Evolutionary conservation across 2,113 vertebrate species (phyloP).

Genomic region (Lanius ludovicianus): DNA sequence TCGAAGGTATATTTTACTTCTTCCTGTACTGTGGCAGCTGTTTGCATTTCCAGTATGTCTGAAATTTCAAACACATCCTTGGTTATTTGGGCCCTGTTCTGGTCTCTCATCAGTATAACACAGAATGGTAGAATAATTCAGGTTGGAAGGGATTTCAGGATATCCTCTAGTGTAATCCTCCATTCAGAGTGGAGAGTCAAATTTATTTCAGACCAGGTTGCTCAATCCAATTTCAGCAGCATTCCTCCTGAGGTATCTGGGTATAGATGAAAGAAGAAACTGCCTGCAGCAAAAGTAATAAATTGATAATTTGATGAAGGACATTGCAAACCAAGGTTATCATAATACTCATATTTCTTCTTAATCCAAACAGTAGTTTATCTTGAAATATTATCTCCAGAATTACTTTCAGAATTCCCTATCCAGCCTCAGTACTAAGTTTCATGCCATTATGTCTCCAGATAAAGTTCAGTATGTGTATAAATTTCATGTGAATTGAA

Average conservation of each 20-base stretch:
- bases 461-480: background rate
- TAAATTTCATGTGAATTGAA: background rate
- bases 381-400: background rate
- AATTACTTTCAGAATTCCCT: conserved; percentile 8
- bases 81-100: background rate
- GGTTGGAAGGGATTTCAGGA: background rate
- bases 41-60: background rate
- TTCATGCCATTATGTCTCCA: background rate
- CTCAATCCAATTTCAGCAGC: background rate
- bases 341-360: background rate
- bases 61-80: background rate
- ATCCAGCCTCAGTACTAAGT: background rate
- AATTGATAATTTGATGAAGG: background rate
- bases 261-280: background rate
- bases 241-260: background rate
- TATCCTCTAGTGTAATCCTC: background rate
- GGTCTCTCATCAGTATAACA: background rate
- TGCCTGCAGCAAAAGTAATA: background rate
- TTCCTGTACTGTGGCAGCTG: background rate
- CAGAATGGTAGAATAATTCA: background rate
- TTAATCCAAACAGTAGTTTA: background rate
- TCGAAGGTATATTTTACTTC: background rate
- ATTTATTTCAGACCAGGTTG: background rate
- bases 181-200: background rate
- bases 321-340: background rate